These are phyloP conservation scores for Ceratina australensis DNA, from an alignment of 1,140 invertebrate species.

Conservation along the genomic window DNA sequence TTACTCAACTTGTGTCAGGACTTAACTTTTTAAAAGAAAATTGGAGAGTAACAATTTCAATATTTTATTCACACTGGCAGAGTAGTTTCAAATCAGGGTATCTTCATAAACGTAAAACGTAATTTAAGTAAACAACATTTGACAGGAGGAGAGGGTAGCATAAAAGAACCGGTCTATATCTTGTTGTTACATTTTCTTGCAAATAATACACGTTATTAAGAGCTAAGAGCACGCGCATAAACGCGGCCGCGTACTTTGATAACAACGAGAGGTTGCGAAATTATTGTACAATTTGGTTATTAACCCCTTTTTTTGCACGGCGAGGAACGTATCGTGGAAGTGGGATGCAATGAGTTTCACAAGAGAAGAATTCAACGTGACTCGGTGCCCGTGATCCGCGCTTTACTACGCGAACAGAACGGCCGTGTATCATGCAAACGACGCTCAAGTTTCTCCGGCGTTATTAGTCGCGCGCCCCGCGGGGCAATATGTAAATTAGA, in stretches of 20 bases:
- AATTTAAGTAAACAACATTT: too few relatives aligned
- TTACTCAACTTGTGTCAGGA: too few relatives aligned
- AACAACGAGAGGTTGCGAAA: neutral
- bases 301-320: neutral
- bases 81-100: too few relatives aligned
- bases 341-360: neutral
- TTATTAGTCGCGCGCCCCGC: neutral
- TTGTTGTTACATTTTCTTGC: neutral
- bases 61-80: too few relatives aligned
- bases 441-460: neutral
- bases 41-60: too few relatives aligned
- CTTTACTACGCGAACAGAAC: neutral
- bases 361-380: neutral
- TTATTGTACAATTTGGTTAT: neutral
- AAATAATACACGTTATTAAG: neutral
- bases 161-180: neutral
- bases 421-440: neutral
- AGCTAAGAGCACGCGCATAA: neutral
- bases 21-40: too few relatives aligned
- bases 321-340: neutral
- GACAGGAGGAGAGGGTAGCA: neutral
- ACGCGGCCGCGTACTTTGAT: neutral
- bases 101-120: too few relatives aligned
- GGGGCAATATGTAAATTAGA: conserved; percentile 16
- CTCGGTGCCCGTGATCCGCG: too few relatives aligned